Conservation (phyloP, 2,797 vertebrate genomes). For the Silurus lanzhouensis region DNA sequence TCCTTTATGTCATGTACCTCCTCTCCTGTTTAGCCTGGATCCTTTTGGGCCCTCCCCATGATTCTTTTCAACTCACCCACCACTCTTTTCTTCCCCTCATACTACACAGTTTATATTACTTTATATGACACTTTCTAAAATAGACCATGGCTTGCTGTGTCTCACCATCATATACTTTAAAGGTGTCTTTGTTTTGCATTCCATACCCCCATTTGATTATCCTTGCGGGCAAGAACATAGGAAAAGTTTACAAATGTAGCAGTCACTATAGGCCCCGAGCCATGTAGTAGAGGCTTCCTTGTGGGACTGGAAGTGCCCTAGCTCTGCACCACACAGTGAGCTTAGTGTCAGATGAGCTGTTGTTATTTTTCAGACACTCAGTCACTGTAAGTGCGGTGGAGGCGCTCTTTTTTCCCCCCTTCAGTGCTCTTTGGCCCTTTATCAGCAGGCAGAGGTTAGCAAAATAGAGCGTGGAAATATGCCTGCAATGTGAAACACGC, state of each 20-base stretch:
- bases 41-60: slow-evolving; percentile 1
- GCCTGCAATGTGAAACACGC: slow-evolving; percentile 76
- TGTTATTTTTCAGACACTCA: slow-evolving; percentile 70
- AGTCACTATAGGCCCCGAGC: slow-evolving; percentile 35
- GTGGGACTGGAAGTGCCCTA: slow-evolving; percentile 50
- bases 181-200: slow-evolving; percentile 35
- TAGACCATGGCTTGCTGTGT: neutral
- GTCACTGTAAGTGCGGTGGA: slow-evolving; percentile 62
- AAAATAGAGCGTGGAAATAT: slow-evolving; percentile 75
- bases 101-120: neutral
- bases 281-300: slow-evolving; percentile 42
- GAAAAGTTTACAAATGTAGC: slow-evolving; percentile 39
- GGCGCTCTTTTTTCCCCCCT: slow-evolving; percentile 37
- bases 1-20: slow-evolving; percentile 26
- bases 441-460: slow-evolving; percentile 68
- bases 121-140: neutral
- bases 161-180: slow-evolving; percentile 19
- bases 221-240: slow-evolving; percentile 20
- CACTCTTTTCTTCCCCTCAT: neutral
- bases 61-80: neutral
- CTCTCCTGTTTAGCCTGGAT: slow-evolving; percentile 42
- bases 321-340: slow-evolving; percentile 47
- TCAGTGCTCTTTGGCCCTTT: slow-evolving; percentile 63
- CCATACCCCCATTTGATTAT: slow-evolving; percentile 14
- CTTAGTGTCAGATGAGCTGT: slow-evolving; percentile 68